phyloP scores from a whole-genome alignment of 1,140 invertebrate species.

The Aphelenchoides fujianensis region DNA sequence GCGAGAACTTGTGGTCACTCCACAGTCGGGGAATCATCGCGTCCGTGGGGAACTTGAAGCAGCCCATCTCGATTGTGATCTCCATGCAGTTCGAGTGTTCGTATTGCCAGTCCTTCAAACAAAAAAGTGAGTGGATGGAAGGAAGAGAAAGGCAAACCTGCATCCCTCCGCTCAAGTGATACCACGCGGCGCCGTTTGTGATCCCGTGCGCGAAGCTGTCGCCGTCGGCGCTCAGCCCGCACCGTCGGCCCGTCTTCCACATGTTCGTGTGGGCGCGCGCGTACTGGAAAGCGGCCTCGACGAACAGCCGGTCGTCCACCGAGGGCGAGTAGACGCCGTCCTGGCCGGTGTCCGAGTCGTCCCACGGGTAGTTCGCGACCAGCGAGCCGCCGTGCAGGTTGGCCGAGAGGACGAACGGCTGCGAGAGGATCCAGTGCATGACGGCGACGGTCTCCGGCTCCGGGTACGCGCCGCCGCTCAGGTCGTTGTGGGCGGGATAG shows the following conservation, averaged over 20 bases:
- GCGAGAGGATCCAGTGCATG: conserved; percentile 80
- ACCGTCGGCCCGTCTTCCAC: conserved; percentile 59
- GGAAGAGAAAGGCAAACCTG: conserved; percentile 66
- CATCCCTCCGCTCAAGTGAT: conserved; percentile 73
- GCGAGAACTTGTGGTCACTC: conserved; percentile 79
- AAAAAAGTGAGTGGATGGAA: background rate
- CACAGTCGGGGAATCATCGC: conserved; percentile 77
- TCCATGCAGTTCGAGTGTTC: conserved; percentile 86
- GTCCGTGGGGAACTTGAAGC: conserved; percentile 80
- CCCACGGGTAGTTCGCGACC: conserved; percentile 89
- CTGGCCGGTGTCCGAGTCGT: conserved; percentile 69
- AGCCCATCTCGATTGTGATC: conserved; percentile 88
- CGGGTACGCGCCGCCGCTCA: conserved; percentile 66
- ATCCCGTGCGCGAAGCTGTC: conserved; percentile 69
- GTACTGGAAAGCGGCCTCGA: conserved; percentile 77
- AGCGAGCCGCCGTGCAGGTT: conserved; percentile 88
- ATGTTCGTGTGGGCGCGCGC: conserved; percentile 65
- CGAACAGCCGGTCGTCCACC: conserved; percentile 79
- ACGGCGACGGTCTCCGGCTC: conserved; percentile 81
- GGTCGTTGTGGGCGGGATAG: conserved; percentile 71
- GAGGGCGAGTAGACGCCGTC: conserved; percentile 65
- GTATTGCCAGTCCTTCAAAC: conserved; percentile 82
- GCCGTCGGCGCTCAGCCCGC: conserved; percentile 43
- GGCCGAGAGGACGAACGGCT: conserved; percentile 90
- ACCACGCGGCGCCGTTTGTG: conserved; percentile 82